Evolutionary conservation across 2,888 invertebrate genomes (phyloP), one percentile per base, ranked within the genome.

Genomic region (Schrankia costaestrigalis): DNA sequence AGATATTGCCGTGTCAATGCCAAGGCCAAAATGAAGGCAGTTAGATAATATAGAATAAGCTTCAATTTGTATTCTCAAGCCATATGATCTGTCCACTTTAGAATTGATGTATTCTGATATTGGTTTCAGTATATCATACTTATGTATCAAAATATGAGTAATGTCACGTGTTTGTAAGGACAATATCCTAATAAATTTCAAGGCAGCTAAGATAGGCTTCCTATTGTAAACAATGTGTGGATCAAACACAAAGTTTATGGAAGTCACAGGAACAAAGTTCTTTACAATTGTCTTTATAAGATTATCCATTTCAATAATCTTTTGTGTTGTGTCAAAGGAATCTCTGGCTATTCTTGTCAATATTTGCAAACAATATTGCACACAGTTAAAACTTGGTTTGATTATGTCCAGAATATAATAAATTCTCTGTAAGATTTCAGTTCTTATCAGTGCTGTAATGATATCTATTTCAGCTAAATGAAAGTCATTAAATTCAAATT

Each of bases 381-480:
- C 91, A 39, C 93, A 93, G 57, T 92, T 91, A 17, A 93, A 91
- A 38, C 92, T 89, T 0, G 95, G 95, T 56, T 89, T 90, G 11
- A 94, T 78, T 24, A 87, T 89, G 39, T 90, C 92, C 38, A 97
- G 77, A 50, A 97, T 92, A 56, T 96, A 97, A 48, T 93, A 93
- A 38, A 74, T 69, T 71, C 97, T 90, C 43, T 92, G 90, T 12
- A 96, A 74, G 46, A 97, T 91, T 66, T 95, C 93, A 7, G 94
- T 93, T 54, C 95, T 89, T 10, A 93, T 63, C 13, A 94, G 79
- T 43, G 93, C 93, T 53, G 92, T 89, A 21, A 96, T 89, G 3
- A 97, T 82, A 86, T 97, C 96, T 15, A 93, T 90, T 83, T 96
- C 95, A 5, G 94, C 93, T 32, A 97, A 78, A 73, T 97, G 95